A percentile compares a stretch with the other conserved stretches of the same genome.
Conservation (phyloP, 2,797 vertebrate species). For the Sorex maritimensis region DNA sequence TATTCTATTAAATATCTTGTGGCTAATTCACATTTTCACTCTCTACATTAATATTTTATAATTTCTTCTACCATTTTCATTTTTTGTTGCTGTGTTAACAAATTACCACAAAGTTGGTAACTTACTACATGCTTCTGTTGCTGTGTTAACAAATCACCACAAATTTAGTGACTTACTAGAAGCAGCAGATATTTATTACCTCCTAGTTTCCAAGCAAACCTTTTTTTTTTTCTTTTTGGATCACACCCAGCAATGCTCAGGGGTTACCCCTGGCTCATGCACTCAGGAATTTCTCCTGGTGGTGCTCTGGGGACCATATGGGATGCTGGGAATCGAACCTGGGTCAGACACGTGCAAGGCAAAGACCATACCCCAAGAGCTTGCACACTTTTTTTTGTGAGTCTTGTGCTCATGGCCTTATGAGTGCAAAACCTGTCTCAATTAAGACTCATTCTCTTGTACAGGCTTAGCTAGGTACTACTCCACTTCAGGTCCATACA, state of each 20-base stretch:
- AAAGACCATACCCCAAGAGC: too few species aligned
- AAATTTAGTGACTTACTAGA: not conserved
- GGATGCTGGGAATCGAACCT: too few species aligned
- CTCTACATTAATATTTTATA: not conserved
- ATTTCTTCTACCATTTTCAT: not conserved
- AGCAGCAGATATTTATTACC: not conserved
- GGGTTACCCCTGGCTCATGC: too few species aligned
- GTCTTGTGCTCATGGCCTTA: not conserved
- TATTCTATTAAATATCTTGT: not conserved
- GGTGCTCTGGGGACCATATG: too few species aligned
- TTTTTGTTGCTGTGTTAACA: slow-evolving; percentile 1
- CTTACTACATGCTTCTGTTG: not conserved
- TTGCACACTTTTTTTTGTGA: too few species aligned
- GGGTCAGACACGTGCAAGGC: too few species aligned
- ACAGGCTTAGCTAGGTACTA: not conserved
- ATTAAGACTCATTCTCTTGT: not conserved
- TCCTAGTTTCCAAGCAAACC: not conserved
- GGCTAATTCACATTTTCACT: slow-evolving; percentile 33
- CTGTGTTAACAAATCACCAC: not conserved
- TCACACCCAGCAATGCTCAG: too few species aligned
- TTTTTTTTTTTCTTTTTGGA: too few species aligned
- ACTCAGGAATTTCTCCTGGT: too few species aligned
- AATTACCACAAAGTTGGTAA: slow-evolving; percentile 6
- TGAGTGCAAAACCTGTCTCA: too few species aligned
- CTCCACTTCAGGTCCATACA: not conserved